Percentiles rank a stretch among this genome's conserved stretches.
Evolutionary conservation across 92 coral and sea anemone species (phyloP).

Genomic region (Zoanthus solanderi): DNA sequence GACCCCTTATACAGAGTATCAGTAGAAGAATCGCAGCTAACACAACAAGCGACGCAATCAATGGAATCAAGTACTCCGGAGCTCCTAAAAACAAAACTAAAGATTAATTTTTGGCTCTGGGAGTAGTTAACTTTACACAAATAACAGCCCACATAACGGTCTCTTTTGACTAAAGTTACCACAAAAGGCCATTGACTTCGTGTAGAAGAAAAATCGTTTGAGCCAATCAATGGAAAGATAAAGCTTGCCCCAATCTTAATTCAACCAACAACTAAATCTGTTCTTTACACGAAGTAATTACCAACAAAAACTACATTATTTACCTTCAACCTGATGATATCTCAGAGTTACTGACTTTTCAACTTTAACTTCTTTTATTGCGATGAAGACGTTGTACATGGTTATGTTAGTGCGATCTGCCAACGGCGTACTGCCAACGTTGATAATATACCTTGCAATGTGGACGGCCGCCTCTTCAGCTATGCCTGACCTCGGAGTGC

Average conservation of each 20-base stretch:
- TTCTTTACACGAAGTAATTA: neutral
- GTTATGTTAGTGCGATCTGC: conserved; percentile 69
- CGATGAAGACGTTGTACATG: conserved; percentile 83
- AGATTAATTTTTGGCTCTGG: neutral
- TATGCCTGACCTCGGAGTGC: conserved; percentile 80
- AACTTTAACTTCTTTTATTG: conserved; percentile 88
- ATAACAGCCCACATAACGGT: too few species aligned
- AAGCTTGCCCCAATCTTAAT: too few species aligned
- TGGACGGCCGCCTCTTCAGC: conserved; percentile 92
- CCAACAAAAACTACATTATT: neutral
- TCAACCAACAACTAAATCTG: neutral
- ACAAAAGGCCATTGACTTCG: too few species aligned
- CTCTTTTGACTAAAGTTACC: too few species aligned
- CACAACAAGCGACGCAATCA: conserved; percentile 94
- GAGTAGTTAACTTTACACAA: neutral
- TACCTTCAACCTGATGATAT: conserved; percentile 78
- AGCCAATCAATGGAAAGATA: too few species aligned
- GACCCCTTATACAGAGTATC: conserved; percentile 87
- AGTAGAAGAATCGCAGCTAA: conserved; percentile 86
- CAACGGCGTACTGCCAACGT: conserved; percentile 57
- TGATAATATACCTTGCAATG: conserved; percentile 81
- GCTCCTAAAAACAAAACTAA: conserved; percentile 57
- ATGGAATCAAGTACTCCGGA: conserved; percentile 90
- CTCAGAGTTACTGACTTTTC: conserved; percentile 85
- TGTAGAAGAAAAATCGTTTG: too few species aligned